Evolutionary conservation across 2,797 vertebrate species (phyloP).

Genomic region (Poecilia picta): DNA sequence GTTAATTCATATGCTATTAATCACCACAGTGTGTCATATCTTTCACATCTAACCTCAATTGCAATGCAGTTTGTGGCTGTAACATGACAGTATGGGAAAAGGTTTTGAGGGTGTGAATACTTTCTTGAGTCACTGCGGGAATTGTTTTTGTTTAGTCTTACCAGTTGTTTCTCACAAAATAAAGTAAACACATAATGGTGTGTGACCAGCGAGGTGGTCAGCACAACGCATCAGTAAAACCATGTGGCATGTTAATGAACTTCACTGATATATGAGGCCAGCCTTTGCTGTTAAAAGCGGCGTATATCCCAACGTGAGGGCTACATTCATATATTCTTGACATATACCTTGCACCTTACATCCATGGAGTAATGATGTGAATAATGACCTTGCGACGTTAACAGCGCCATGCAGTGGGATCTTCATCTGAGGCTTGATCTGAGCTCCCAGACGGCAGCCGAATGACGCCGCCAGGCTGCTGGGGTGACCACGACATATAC

Average conservation of each 20-base stretch:
- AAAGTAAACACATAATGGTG: slow-evolving; percentile 56
- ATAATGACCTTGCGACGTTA: slow-evolving; percentile 68
- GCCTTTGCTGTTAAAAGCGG: slow-evolving; percentile 40
- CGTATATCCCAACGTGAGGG: slow-evolving; percentile 40
- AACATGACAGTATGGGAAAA: neutral
- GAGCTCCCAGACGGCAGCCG: slow-evolving; percentile 26
- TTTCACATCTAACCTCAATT: neutral
- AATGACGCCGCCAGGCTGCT: slow-evolving; percentile 46
- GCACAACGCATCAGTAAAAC: slow-evolving; percentile 46
- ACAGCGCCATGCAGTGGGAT: slow-evolving; percentile 50
- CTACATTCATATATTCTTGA: slow-evolving; percentile 60
- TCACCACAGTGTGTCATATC: neutral
- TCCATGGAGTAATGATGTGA: slow-evolving; percentile 73
- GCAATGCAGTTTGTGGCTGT: neutral
- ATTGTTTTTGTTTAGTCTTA: neutral
- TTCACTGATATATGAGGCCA: slow-evolving; percentile 39
- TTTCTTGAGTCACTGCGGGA: neutral
- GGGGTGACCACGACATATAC: slow-evolving; percentile 42
- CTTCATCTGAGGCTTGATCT: slow-evolving; percentile 62
- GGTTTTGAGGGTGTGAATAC: neutral
- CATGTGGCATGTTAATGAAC: slow-evolving; percentile 59
- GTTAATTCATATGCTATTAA: neutral
- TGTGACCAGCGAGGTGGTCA: slow-evolving; percentile 60
- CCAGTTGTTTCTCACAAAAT: slow-evolving; percentile 14
- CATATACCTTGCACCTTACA: slow-evolving; percentile 62